Evolutionary conservation across 2,797 vertebrate species (phyloP).

Genomic region (Mus caroli): DNA sequence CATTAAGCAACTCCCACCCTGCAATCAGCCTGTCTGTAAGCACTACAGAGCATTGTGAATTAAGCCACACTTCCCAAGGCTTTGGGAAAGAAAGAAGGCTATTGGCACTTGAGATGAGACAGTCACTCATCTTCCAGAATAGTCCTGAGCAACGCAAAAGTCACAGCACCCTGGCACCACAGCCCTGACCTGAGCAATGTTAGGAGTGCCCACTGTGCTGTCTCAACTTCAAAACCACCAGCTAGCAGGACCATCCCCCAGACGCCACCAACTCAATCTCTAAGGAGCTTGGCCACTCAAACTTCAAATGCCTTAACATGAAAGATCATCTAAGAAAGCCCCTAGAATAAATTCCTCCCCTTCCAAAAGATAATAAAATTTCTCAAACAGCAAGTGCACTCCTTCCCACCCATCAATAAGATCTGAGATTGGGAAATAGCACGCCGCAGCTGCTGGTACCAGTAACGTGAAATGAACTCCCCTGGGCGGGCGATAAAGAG

Average conservation of each 20-base stretch:
- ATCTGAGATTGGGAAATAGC: slow-evolving; percentile 73
- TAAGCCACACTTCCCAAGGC: slow-evolving; percentile 11
- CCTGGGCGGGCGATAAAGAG: slow-evolving; percentile 76
- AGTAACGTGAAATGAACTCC: slow-evolving; percentile 72
- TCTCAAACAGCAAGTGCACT: slow-evolving; percentile 68
- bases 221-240: not conserved
- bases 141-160: not conserved
- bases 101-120: not conserved
- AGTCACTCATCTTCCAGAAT: not conserved
- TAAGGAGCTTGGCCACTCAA: slow-evolving; percentile 56
- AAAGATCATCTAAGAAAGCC: slow-evolving; percentile 75
- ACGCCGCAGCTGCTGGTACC: slow-evolving; percentile 62
- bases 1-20: not conserved
- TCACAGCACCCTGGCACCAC: not conserved
- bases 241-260: slow-evolving; percentile 32
- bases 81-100: not conserved
- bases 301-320: slow-evolving; percentile 77
- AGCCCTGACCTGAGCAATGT: not conserved
- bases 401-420: slow-evolving; percentile 70
- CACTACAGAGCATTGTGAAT: not conserved
- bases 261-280: slow-evolving; percentile 56
- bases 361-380: slow-evolving; percentile 76
- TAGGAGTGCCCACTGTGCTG: not conserved
- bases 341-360: slow-evolving; percentile 73
- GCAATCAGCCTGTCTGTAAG: not conserved